phyloP scores from a whole-genome alignment of 2,797 vertebrate species.

The Pangasius djambal region DNA sequence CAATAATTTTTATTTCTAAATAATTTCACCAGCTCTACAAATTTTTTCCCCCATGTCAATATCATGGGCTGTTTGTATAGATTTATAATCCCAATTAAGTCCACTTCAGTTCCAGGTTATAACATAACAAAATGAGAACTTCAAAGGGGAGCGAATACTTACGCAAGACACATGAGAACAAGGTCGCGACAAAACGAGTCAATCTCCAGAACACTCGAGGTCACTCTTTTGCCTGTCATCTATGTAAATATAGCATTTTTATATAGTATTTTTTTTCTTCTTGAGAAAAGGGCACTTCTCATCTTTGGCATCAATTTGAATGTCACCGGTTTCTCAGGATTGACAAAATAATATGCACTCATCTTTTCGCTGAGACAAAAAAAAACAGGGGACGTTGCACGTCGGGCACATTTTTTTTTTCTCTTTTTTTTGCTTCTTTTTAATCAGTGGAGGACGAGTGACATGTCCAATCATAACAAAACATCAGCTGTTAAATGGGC shows the following conservation, averaged over 20 bases:
- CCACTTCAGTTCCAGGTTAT: neutral
- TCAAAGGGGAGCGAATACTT: neutral
- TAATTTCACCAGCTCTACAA: neutral
- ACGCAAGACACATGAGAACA: slow-evolving; percentile 24
- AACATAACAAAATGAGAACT: neutral
- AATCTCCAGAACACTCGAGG: slow-evolving; percentile 28
- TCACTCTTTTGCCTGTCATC: slow-evolving; percentile 47
- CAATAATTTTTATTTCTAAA: neutral
- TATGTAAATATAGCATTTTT: slow-evolving; percentile 51
- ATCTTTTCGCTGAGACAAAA: slow-evolving; percentile 84
- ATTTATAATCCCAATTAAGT: slow-evolving; percentile 5
- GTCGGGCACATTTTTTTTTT: slow-evolving; percentile 79
- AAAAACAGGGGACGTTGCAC: slow-evolving; percentile 83
- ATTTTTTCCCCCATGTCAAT: neutral
- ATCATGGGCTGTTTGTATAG: neutral
- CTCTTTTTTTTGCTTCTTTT: slow-evolving; percentile 88
- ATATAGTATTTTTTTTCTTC: slow-evolving; percentile 20
- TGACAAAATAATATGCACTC: slow-evolving; percentile 98
- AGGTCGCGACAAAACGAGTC: slow-evolving; percentile 9
- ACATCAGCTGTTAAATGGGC: slow-evolving; percentile 93
- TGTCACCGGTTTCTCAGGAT: slow-evolving; percentile 84
- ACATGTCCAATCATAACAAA: slow-evolving; percentile 99
- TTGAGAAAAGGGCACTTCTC: slow-evolving; percentile 49
- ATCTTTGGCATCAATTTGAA: slow-evolving; percentile 75
- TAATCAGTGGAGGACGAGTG: slow-evolving; percentile 99